phyloP scores from a whole-genome alignment of 2,797 vertebrate species.

The Lagothrix lagotricha region DNA sequence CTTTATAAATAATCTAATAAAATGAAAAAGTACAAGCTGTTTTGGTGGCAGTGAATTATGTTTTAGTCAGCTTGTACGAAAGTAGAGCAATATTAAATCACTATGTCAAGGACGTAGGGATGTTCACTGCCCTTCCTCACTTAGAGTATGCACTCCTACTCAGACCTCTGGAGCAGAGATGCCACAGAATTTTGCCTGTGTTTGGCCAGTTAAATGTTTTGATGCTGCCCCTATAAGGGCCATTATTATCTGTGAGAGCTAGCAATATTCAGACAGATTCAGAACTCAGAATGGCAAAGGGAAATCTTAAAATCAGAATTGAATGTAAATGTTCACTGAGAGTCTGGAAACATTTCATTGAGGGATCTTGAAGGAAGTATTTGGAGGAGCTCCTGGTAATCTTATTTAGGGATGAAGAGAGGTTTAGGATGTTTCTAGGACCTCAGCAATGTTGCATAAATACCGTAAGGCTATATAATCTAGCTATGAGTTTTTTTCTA shows the following conservation, averaged over 20 bases:
- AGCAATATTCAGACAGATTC: neutral
- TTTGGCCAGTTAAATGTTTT: neutral
- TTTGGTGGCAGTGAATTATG: neutral
- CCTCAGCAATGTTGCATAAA: neutral
- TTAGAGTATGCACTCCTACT: neutral
- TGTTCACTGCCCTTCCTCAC: neutral
- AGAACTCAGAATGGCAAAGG: neutral
- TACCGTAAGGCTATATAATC: neutral
- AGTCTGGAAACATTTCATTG: slow-evolving; percentile 19
- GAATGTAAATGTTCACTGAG: neutral
- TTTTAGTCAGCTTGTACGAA: neutral
- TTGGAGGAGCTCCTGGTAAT: neutral
- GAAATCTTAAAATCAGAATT: slow-evolving; percentile 4
- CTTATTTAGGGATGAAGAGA: neutral
- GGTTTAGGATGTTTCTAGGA: neutral
- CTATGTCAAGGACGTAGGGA: neutral
- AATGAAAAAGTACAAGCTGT: neutral
- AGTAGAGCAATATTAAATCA: neutral
- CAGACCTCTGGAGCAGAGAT: neutral
- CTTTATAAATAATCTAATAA: slow-evolving; percentile 42
- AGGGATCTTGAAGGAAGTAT: neutral
- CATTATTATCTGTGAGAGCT: neutral
- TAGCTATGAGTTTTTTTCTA: neutral
- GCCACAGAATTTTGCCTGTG: neutral
- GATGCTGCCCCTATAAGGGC: neutral